Conservation (phyloP, 2,888 invertebrate genomes). For the Hyposoter dolosus region DNA sequence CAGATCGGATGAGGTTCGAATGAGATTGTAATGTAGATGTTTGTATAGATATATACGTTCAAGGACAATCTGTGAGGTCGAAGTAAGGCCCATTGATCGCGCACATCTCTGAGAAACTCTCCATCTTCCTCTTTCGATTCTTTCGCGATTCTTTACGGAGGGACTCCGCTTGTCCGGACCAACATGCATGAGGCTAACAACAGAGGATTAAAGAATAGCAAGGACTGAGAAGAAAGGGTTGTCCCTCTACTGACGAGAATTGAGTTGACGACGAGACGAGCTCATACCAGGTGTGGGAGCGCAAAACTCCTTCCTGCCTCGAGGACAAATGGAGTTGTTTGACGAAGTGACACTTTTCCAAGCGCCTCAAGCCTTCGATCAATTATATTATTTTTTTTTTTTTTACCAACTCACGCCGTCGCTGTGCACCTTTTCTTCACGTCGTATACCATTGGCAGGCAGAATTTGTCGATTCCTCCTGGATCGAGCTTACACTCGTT, state of each 20-base stretch:
- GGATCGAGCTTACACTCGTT: neutral
- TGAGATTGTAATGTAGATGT: conserved; percentile 18
- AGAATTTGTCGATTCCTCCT: neutral
- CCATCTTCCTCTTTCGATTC: conserved; percentile 45
- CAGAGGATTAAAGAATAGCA: conserved; percentile 45
- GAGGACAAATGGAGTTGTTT: conserved; percentile 67
- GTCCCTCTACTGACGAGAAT: conserved; percentile 57
- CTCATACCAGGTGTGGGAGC: conserved; percentile 62
- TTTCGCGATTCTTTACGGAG: conserved; percentile 53
- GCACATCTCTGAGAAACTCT: conserved; percentile 34
- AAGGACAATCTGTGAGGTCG: conserved; percentile 42
- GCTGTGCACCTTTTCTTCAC: conserved; percentile 4
- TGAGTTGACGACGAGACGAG: conserved; percentile 50
- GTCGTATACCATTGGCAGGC: neutral
- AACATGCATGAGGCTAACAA: conserved; percentile 10
- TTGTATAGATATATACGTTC: neutral
- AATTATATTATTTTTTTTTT: conserved; percentile 21
- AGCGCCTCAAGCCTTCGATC: conserved; percentile 29
- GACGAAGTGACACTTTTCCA: conserved; percentile 62
- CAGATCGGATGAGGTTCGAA: conserved; percentile 23
- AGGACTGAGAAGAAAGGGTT: conserved; percentile 67
- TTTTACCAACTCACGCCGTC: conserved; percentile 30
- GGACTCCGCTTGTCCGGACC: conserved; percentile 42
- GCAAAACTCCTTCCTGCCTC: conserved; percentile 37
- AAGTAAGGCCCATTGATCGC: conserved; percentile 57